Evolutionary conservation across 2,888 invertebrate genomes (phyloP), one percentile per base, ranked within the genome.

Genomic region (Microctonus aethiopoides): DNA sequence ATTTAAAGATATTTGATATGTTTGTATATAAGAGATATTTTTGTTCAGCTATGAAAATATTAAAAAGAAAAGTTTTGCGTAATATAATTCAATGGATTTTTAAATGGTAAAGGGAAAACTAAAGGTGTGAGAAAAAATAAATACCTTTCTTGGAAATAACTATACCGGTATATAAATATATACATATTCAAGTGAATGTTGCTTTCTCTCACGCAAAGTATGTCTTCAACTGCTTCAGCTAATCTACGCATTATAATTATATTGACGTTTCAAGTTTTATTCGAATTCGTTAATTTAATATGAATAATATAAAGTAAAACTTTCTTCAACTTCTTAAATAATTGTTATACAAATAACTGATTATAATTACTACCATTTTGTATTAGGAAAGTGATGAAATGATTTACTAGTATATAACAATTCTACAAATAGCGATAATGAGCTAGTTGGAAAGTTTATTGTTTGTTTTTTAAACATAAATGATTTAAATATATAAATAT

Each of bases 11-110:
- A 79, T 72, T 16, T 65, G 76, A 79, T 77, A 72, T 74, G 73
- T 74, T 29, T 29, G 73, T 24, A 6, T 46, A 65, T 10, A 1
- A 26, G 24, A 9, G 24, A 26, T 67, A n/a, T 70, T 73, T 61
- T 79, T 79, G 78, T 76, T 76, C 79, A 79, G 81, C 81, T 81
- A 81, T 61, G 72, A 81, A 80, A 81, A 81, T 77, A 29, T 7
- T 5, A 29, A 81, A 20, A 66, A 16, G 13, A 22, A 54, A 11
- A 76, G 73, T 66, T 75, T 80, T 81, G 71, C 79, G 71, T 74
- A 81, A 81, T 76, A 74, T 74, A 75, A 81, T 76, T 74, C 74
- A 75, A 79, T 76, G 71, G 22, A 29, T 41, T 41, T 56, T 56
- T 9, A 57, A 66, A 29, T 24, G 34, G 54, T 36, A 41, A 46